A percentile compares a stretch with the other conserved stretches of the same genome.
Conservation (phyloP, 2,888 invertebrate genomes). For the Eupeodes latifasciatus region DNA sequence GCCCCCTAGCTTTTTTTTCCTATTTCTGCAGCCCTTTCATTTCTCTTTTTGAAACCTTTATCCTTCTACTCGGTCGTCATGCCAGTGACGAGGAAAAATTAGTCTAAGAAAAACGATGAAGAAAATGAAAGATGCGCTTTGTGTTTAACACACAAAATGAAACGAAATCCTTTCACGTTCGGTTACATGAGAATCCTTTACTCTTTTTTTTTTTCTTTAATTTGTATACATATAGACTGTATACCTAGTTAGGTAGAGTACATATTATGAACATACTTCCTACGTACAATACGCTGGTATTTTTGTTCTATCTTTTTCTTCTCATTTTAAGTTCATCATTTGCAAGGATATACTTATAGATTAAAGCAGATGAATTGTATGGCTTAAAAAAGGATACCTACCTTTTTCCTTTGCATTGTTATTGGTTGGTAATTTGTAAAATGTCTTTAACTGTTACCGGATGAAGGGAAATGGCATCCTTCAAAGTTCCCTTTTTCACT, state of each 20-base stretch:
- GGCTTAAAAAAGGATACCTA: constrained; percentile 43
- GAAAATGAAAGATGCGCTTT: constrained; percentile 76
- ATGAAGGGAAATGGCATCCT: constrained; percentile 15
- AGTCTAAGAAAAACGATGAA: constrained; percentile 73
- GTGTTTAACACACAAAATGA: constrained; percentile 75
- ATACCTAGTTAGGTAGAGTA: background rate
- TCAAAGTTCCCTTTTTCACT: constrained; percentile 17
- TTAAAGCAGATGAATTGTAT: constrained; percentile 66
- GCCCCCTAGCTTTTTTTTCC: background rate
- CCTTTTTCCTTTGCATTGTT: constrained; percentile 57
- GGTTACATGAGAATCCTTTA: constrained; percentile 64
- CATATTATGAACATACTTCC: too few relatives aligned
- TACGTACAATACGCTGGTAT: background rate
- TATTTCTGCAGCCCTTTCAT: background rate
- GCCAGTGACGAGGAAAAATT: constrained; percentile 75
- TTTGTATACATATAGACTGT: background rate
- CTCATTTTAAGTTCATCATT: constrained; percentile 56
- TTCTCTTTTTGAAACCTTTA: constrained; percentile 16
- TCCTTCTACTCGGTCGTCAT: constrained; percentile 48
- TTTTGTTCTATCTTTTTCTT: constrained; percentile 1
- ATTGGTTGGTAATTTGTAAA: constrained; percentile 76
- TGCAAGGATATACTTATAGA: constrained; percentile 49
- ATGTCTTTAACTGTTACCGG: constrained; percentile 64
- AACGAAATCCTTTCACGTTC: constrained; percentile 75
- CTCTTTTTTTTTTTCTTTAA: constrained; percentile 51